Base-by-base conservation (phyloP, 2,888 invertebrate species). In the Empis stercorea region DNA sequence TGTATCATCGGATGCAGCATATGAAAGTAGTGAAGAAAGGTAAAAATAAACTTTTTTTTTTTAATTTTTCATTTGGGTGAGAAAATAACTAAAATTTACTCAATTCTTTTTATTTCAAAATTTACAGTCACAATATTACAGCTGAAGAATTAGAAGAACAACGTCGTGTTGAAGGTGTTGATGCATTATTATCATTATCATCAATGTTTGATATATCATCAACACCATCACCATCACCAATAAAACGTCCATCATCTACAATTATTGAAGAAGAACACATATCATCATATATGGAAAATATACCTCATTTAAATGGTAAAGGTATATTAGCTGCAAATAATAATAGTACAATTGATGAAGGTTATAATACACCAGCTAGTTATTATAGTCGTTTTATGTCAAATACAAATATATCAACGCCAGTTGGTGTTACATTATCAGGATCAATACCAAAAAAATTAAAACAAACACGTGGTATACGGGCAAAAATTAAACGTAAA, bases 111-210 rank as follows among this genome's bases (percentile, higher is more conserved):
- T 3, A 13, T 32, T 32, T 32, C n/a, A n/a, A n/a, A 32, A 32
- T 44, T 48, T 54, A 23, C 30, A 68, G 66, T 55, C 65, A 63
- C 53, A 64, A 62, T 52, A 60, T 67, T 30, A 62, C 64, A 39
- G 63, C 65, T 45, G 66, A 70, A 54, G 79, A 79, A 57, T 70
- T 78, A 43, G 81, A 80, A 56, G 81, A 82, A 63, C 78, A 77
- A 56, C 73, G 81, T 53, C 79, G 80, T 57, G 82, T 80, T 38
- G 85, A 85, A 63, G 86, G 86, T 49, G 86, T 86, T 0, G 84
- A 86, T 59, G 86, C 85, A 0, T 68, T 87, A 52, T 70, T 87
- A 40, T 85, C 86, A 62, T 71, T 87, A 48, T 86, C 86, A 1
- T 83, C 84, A 7, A 76, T 59, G 44, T 56, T 60, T 39, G 63